phyloP scores from a whole-genome alignment of 2,113 vertebrate species.

The Taurulus bubalis region DNA sequence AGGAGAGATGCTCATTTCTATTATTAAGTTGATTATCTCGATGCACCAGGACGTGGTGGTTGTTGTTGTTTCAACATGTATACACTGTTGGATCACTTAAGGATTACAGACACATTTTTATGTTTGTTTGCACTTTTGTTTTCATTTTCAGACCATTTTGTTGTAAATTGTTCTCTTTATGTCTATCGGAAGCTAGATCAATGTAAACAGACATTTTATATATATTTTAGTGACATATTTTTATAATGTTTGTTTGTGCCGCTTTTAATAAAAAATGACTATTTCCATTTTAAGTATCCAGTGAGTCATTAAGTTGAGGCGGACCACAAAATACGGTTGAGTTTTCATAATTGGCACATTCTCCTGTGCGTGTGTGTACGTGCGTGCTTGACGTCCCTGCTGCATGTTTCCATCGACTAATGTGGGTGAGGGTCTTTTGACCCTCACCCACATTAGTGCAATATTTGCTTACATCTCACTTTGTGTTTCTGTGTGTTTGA shows the following conservation, averaged over 20 bases:
- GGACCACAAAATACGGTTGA: not conserved
- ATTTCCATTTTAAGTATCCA: constrained; percentile 36
- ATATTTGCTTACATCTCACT: not conserved
- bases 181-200: constrained; percentile 44
- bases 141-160: constrained; percentile 56
- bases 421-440: not conserved
- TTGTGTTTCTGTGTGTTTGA: not conserved
- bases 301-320: constrained; percentile 11
- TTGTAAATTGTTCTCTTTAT: constrained; percentile 70
- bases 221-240: constrained; percentile 73
- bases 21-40: constrained; percentile 1
- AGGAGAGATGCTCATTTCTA: constrained; percentile 7
- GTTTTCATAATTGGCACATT: not conserved
- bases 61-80: constrained; percentile 3
- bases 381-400: not conserved
- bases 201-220: constrained; percentile 65
- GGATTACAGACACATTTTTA: constrained; percentile 6
- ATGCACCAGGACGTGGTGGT: constrained; percentile 27
- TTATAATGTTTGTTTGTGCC: constrained; percentile 72
- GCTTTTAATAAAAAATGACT: constrained; percentile 62
- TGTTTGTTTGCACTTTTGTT: constrained; percentile 61
- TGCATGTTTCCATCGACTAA: not conserved
- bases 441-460: too few species aligned
- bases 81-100: constrained; percentile 16
- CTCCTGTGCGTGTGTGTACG: not conserved